Evolutionary conservation across 2,888 invertebrate genomes (phyloP).

Genomic region (Drosophila macrospina): DNA sequence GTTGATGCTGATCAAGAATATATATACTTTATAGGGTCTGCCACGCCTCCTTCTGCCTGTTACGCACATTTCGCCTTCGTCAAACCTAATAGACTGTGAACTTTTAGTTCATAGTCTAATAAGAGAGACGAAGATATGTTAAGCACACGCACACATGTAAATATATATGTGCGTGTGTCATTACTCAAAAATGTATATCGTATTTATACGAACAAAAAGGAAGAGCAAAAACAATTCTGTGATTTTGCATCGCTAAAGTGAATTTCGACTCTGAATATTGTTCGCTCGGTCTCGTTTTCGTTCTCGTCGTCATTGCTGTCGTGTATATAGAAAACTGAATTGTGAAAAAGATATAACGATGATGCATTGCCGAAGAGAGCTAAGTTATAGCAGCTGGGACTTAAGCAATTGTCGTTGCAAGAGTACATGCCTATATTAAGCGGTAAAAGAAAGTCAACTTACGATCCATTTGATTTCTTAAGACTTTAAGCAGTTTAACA

Average conservation of each 20-base stretch:
- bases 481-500: constrained; percentile 5
- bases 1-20: too few relatives aligned
- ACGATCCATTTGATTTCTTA: constrained; percentile 25
- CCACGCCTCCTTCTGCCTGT: too few relatives aligned
- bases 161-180: constrained; percentile 21
- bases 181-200: constrained; percentile 13
- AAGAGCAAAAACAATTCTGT: constrained; percentile 18
- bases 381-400: neutral
- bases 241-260: constrained; percentile 45
- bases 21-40: too few relatives aligned
- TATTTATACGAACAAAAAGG: neutral
- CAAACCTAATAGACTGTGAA: too few relatives aligned
- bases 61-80: too few relatives aligned
- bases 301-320: constrained; percentile 2
- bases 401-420: neutral
- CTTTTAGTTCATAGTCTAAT: too few relatives aligned
- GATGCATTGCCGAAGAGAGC: neutral
- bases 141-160: neutral
- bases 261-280: constrained; percentile 26
- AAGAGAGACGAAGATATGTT: neutral
- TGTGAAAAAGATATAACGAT: neutral
- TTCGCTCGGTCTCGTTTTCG: constrained; percentile 15
- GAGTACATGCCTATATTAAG: constrained; percentile 1
- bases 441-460: constrained; percentile 3
- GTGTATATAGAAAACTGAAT: constrained; percentile 17